Evolutionary conservation across 2,113 vertebrate species (phyloP).

Genomic region (Actinemys pallida): DNA sequence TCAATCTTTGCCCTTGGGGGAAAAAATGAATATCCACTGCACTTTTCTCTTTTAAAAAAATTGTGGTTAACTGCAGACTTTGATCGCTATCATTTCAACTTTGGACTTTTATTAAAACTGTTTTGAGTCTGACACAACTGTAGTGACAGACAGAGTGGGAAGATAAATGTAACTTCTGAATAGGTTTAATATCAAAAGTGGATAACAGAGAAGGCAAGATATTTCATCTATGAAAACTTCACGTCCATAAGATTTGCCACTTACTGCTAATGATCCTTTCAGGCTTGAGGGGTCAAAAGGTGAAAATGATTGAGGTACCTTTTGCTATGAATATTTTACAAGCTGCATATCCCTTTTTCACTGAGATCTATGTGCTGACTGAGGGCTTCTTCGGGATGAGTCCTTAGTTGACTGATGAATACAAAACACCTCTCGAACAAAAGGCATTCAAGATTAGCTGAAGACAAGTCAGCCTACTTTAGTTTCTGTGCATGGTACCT

Average conservation of each 20-base stretch:
- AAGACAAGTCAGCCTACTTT: constrained; percentile 91
- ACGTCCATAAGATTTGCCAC: constrained; percentile 67
- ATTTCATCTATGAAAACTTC: constrained; percentile 71
- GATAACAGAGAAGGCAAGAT: constrained; percentile 27
- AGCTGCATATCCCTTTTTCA: constrained; percentile 86
- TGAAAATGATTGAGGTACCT: constrained; percentile 83
- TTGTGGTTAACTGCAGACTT: constrained; percentile 44
- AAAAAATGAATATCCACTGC: neutral
- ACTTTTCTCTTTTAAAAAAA: constrained; percentile 57
- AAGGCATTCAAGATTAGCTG: constrained; percentile 89
- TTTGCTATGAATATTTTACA: constrained; percentile 90
- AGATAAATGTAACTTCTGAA: constrained; percentile 73
- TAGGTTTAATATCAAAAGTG: constrained; percentile 71
- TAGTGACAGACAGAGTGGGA: constrained; percentile 62
- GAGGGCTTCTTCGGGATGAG: constrained; percentile 93
- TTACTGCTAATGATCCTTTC: constrained; percentile 62
- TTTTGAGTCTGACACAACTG: constrained; percentile 65
- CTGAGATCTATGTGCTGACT: constrained; percentile 85
- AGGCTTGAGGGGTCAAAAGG: constrained; percentile 86
- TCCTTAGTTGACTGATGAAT: constrained; percentile 92
- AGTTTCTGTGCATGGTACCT: constrained; percentile 87
- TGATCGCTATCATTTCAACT: constrained; percentile 71
- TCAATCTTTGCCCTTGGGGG: neutral
- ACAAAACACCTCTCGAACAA: constrained; percentile 92
- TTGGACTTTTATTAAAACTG: constrained; percentile 73